phyloP scores from a whole-genome alignment of 2,113 vertebrate species.

The Cheirogaleus medius region DNA sequence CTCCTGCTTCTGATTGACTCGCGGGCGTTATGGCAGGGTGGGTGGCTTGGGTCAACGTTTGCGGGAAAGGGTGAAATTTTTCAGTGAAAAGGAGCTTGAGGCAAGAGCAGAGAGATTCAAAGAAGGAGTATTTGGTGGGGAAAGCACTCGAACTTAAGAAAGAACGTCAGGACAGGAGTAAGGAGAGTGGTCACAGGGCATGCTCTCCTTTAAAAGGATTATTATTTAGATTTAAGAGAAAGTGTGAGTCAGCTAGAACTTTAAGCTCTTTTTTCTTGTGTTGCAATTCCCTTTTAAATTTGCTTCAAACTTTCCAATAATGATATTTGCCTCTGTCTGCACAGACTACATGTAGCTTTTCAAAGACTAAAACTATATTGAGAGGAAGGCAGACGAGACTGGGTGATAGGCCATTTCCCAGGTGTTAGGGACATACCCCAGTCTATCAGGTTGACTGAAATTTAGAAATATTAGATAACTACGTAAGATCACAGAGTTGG shows the following conservation, averaged over 20 bases:
- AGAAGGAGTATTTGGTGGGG: neutral
- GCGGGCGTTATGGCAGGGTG: too few species aligned
- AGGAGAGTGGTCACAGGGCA: neutral
- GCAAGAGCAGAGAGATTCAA: neutral
- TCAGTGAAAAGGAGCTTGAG: neutral
- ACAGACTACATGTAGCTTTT: neutral
- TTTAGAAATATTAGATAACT: neutral
- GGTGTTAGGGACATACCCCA: neutral
- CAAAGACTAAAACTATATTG: neutral
- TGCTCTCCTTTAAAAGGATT: neutral
- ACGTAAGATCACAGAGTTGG: neutral
- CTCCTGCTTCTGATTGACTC: neutral
- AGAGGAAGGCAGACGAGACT: neutral
- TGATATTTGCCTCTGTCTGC: neutral
- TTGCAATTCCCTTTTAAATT: neutral
- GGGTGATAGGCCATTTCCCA: neutral
- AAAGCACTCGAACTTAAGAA: neutral
- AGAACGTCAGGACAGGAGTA: neutral
- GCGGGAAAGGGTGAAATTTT: neutral
- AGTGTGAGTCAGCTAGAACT: neutral
- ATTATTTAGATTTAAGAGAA: neutral
- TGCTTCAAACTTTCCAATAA: neutral
- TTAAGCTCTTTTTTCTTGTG: neutral
- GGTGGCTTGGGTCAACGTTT: neutral
- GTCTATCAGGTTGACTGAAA: neutral